Evolutionary conservation across 64 coral and sea anemone species (phyloP).

Genomic region (Orbicella faveolata): DNA sequence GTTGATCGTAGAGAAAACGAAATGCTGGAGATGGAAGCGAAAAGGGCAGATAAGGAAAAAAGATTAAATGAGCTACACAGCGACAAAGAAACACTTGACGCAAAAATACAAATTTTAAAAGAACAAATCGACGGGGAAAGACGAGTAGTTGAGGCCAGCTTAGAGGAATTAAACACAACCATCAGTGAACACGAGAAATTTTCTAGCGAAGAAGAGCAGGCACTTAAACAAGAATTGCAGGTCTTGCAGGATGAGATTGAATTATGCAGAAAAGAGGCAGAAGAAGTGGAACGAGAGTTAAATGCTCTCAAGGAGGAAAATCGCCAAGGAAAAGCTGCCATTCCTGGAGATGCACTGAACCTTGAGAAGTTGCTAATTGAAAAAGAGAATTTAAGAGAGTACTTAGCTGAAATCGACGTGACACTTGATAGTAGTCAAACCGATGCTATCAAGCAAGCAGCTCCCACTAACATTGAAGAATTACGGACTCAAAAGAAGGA

Average conservation of each 20-base stretch:
- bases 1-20: slow-evolving; percentile 21
- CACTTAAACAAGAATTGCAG: slow-evolving; percentile 22
- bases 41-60: background rate
- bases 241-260: slow-evolving; percentile 43
- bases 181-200: background rate
- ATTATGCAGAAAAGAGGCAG: background rate
- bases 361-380: slow-evolving; percentile 46
- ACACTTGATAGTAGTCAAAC: slow-evolving; percentile 38
- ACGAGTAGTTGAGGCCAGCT: background rate
- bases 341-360: background rate
- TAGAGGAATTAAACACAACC: slow-evolving; percentile 9
- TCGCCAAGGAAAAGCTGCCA: background rate
- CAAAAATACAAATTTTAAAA: background rate
- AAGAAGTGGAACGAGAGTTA: slow-evolving; percentile 37
- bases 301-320: slow-evolving; percentile 9
- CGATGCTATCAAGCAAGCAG: background rate
- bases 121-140: background rate
- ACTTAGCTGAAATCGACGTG: slow-evolving; percentile 67
- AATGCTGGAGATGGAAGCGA: background rate
- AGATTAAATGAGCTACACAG: background rate
- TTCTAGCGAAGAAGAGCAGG: background rate
- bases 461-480: background rate
- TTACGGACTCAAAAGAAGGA: slow-evolving; percentile 33
- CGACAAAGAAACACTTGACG: background rate
- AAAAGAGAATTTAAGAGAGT: slow-evolving; percentile 60